Percentiles rank a stretch among this genome's conserved stretches.
These are phyloP conservation scores for Bufo bufo DNA, from an alignment of 2,113 vertebrate species.

Conservation along the genomic window DNA sequence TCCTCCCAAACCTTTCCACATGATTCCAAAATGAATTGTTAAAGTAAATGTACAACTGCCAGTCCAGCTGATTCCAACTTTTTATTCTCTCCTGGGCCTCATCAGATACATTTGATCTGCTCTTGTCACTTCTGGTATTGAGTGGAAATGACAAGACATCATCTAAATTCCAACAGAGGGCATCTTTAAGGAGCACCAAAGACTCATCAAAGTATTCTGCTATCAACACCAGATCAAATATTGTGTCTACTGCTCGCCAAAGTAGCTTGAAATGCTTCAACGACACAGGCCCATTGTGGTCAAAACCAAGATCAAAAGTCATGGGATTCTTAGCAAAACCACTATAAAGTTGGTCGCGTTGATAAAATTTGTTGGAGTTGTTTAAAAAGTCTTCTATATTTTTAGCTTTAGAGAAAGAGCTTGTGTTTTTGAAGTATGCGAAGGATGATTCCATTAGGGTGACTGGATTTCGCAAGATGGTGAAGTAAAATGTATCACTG, in stretches of 20 bases:
- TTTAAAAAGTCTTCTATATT: slow-evolving; percentile 75
- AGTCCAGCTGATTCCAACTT: slow-evolving; percentile 81
- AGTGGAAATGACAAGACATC: slow-evolving; percentile 78
- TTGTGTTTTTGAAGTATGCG: slow-evolving; percentile 71
- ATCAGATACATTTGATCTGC: slow-evolving; percentile 61
- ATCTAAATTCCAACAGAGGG: slow-evolving; percentile 82
- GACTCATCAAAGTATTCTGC: slow-evolving; percentile 84
- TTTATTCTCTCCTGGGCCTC: slow-evolving; percentile 69
- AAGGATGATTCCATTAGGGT: slow-evolving; percentile 85
- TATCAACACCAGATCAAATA: slow-evolving; percentile 79
- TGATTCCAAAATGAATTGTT: slow-evolving; percentile 80
- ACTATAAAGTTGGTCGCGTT: slow-evolving; percentile 58
- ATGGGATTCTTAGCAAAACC: slow-evolving; percentile 80
- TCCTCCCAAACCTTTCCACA: slow-evolving; percentile 75
- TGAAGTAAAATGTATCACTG: slow-evolving; percentile 77
- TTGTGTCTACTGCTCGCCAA: slow-evolving; percentile 64
- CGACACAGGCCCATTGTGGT: slow-evolving; percentile 59
- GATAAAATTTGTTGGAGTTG: slow-evolving; percentile 66
- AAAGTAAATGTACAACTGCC: slow-evolving; percentile 81
- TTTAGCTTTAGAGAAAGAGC: slow-evolving; percentile 65
- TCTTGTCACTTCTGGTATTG: slow-evolving; percentile 72
- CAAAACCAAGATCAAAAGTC: slow-evolving; percentile 81
- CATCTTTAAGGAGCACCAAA: slow-evolving; percentile 78
- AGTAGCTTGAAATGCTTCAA: slow-evolving; percentile 42
- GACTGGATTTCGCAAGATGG: slow-evolving; percentile 81